Base-by-base conservation (phyloP, 2,113 vertebrate species). In the Dicaeum eximium region DNA sequence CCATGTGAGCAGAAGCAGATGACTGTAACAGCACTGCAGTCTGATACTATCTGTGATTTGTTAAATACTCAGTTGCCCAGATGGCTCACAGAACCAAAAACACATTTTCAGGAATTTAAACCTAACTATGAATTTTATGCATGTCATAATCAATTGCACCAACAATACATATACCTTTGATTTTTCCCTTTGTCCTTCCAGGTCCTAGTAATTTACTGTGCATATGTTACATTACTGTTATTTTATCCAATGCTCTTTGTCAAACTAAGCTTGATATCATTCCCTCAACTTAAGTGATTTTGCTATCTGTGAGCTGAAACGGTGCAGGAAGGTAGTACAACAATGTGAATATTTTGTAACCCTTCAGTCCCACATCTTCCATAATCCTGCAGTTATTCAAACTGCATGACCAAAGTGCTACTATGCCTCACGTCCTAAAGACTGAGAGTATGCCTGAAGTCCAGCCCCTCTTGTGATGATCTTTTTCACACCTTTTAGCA, bases 1-100 rank as follows among this genome's bases (percentile, higher is more conserved):
- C 51, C 90, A 92, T 74, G 86, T 94, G 93, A 96, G 80, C 72
- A 88, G 65, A 64, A 92, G 90, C 92, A 92, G 88, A 90, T 93
- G 95, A 96, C 88, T 92, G 51, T 56, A 93, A 64, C 37, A 80
- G 75, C n/a, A 38, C 60, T 57, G 30, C 37, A 60, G 67, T 6
- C 8, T 83, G 61, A 50, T 51, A 56, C 15, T 57, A 16, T 69
- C 40, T 50, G 48, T 30, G 69, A 74, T 78, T 60, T 70, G 31
- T 71, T 83, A 90, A 92, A 64, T 37, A 80, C 15, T 7, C 10
- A 1, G 42, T 45, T 89, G 40, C 40, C 86, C 69, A 93, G 79
- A 88, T 83, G 86, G 90, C 72, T 92, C 45, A 74, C 35, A 38
- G 51, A 70, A 78, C 13, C 16, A 78, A 83, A 93, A 81, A 50